phyloP scores from a whole-genome alignment of 2,888 invertebrate genomes.

The Electrophaes corylata region DNA sequence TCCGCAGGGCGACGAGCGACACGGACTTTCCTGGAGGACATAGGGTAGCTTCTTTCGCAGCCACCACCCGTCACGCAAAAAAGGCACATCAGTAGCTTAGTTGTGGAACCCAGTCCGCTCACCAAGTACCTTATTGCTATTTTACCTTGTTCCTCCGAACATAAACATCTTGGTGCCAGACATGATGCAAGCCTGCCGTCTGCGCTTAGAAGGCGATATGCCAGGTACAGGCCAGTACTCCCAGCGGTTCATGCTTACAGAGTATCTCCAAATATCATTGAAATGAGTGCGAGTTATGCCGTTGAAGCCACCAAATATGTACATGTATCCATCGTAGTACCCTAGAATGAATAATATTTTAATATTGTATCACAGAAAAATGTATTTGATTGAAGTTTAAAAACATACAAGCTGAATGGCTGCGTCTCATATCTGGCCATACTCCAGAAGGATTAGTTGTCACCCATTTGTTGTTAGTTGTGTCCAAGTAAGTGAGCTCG shows the following conservation, averaged over 20 bases:
- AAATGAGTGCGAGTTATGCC: constrained; percentile 90
- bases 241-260: constrained; percentile 86
- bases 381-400: neutral
- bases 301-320: constrained; percentile 96
- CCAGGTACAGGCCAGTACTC: constrained; percentile 84
- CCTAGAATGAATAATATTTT: constrained; percentile 81
- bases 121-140: no score
- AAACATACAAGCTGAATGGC: constrained; percentile 93
- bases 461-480: constrained; percentile 88
- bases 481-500: constrained; percentile 90
- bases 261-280: constrained; percentile 92
- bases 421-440: constrained; percentile 91
- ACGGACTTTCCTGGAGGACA: no score
- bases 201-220: constrained; percentile 85
- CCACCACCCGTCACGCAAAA: no score
- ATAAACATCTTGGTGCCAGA: constrained; percentile 89
- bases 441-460: constrained; percentile 84
- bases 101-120: no score
- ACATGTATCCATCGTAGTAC: constrained; percentile 90
- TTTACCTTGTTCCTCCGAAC: constrained; percentile 97
- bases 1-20: no score
- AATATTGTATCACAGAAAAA: no score
- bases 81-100: no score
- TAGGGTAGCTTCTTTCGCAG: no score
- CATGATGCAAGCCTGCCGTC: constrained; percentile 92